Base-by-base conservation (phyloP, 1,140 invertebrate genomes). In the Rhopalosiphum maidis region DNA sequence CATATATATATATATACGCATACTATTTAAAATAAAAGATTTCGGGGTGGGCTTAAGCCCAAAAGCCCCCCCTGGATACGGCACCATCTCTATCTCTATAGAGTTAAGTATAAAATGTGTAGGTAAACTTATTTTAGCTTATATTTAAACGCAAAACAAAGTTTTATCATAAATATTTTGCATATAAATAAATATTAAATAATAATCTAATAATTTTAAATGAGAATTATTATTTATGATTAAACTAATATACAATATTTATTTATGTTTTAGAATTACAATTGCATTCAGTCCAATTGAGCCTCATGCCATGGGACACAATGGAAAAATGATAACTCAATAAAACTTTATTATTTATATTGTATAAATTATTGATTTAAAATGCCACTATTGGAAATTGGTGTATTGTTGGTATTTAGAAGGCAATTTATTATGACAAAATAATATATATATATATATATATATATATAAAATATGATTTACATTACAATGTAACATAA, bases 211-310 rank as follows among this genome's bases (percentile, higher is more conserved):
- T 1, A 4, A 87, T 46, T 15, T 86, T 86, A 35, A 22, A 23
- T 37, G 22, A 41, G 22, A 37, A 41, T 41, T 41, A 85, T 43
- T n/a, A n/a, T 77, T 77, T 77, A n/a, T 85, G 22, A 85, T 43
- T 23, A 5, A 86, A 30, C 7, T 35, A 51, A 35, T 48, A n/a
- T 35, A 51, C 11, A 87, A 41, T n/a, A 11, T 54, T 7, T 35
- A 2, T 91, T 77, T 21, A n/a, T 82, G 22, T 92, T 92, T 54
- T 43, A 93, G 91, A 55, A 86, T 93, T 54, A 86, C 91, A 43
- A 60, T 93, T 54, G 11, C 37, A 21, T 93, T 93, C 30, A 86
- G 11, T 54, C 25, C 82, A 41, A 83, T 93, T 54, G 91, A 93
- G 2, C 5, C 46, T 9, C 22, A 85, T 7, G 3, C n/a, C 23